phyloP scores from a whole-genome alignment of 2,797 vertebrate species.

The Monodelphis domestica region DNA sequence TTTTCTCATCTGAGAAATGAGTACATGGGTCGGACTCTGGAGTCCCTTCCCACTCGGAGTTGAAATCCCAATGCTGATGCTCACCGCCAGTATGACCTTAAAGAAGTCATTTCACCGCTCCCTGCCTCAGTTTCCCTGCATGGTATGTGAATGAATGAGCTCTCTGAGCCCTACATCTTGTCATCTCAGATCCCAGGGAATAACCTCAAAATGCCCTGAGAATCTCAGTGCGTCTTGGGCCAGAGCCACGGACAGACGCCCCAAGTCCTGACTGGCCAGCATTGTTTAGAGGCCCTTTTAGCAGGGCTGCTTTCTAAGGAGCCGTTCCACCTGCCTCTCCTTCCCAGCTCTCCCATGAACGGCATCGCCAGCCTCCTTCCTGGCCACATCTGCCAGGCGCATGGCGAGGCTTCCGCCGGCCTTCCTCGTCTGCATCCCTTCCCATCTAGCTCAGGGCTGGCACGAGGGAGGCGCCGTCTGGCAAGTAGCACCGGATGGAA shows the following conservation, averaged over 20 bases:
- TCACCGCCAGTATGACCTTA: neutral
- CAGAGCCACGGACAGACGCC: neutral
- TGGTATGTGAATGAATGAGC: neutral
- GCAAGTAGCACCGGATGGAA: too few relatives aligned
- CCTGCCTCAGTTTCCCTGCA: neutral
- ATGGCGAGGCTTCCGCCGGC: too few relatives aligned
- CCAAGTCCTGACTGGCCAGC: neutral
- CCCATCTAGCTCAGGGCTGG: neutral
- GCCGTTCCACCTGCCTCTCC: neutral
- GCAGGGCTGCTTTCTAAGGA: neutral
- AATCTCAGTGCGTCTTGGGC: neutral
- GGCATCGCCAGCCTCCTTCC: neutral
- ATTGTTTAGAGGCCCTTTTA: neutral
- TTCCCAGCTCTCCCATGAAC: neutral
- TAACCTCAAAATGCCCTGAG: neutral
- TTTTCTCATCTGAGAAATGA: neutral
- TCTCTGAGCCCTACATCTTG: neutral
- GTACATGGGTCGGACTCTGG: neutral
- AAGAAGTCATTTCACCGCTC: neutral
- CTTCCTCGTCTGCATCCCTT: neutral
- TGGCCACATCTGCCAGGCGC: conserved; percentile 18
- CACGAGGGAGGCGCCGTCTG: neutral
- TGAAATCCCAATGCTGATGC: neutral
- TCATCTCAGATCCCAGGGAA: neutral
- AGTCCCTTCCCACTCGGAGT: neutral